These are phyloP conservation scores for Sepioteuthis lessoniana DNA, from an alignment of 2,888 invertebrate genomes.

Conservation along the genomic window DNA sequence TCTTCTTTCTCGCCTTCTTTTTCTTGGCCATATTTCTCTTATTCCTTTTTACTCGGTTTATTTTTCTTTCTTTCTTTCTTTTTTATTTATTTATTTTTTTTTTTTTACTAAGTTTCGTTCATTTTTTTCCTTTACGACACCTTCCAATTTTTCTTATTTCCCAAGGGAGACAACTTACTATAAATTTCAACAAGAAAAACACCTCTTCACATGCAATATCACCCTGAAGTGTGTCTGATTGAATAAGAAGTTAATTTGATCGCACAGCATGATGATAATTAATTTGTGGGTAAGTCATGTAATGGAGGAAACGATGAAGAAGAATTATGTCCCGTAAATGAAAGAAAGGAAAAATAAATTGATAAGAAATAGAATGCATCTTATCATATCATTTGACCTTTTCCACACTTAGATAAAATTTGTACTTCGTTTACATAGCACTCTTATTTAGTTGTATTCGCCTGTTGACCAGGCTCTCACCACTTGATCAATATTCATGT, in stretches of 20 bases:
- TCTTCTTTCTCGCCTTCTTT: no score
- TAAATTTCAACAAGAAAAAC: not conserved
- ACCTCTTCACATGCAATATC: not conserved
- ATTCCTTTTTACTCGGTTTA: no score
- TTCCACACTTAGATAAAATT: not conserved
- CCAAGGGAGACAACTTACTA: not conserved
- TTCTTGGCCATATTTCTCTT: no score
- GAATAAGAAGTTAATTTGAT: conserved; percentile 14
- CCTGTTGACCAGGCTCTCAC: not conserved
- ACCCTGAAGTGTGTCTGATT: not conserved
- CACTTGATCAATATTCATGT: not conserved
- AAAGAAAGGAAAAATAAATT: not conserved
- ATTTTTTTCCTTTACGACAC: not conserved
- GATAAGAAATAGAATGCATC: not conserved
- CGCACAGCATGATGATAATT: not conserved
- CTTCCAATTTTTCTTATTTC: not conserved
- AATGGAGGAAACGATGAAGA: not conserved
- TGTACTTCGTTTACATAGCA: not conserved
- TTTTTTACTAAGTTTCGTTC: no score
- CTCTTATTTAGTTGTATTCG: not conserved
- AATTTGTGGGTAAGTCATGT: not conserved
- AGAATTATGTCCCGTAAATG: not conserved
- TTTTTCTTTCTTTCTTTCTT: no score
- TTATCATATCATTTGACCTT: not conserved
- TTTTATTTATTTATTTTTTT: no score